Conservation (phyloP, 2,888 invertebrate species). For the Dorcus parallelipipedus region DNA sequence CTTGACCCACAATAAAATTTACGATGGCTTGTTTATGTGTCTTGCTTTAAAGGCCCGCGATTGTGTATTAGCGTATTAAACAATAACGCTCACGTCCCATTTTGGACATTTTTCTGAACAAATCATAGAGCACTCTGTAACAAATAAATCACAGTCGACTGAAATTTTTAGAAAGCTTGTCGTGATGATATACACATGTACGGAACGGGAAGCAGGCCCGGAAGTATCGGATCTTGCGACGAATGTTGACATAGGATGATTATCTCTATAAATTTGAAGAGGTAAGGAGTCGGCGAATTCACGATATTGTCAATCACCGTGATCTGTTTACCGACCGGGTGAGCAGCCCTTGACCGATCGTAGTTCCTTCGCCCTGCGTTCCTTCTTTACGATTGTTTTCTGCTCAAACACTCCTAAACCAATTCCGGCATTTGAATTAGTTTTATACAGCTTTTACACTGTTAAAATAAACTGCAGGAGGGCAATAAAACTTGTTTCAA, state of each 20-base stretch:
- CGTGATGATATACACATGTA: too few species aligned
- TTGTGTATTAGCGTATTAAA: too few species aligned
- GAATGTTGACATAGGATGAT: conserved; percentile 42
- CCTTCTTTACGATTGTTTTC: conserved; percentile 31
- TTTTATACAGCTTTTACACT: conserved; percentile 21
- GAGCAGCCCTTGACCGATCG: conserved; percentile 34
- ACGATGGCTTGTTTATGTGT: too few species aligned
- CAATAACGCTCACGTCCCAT: too few species aligned
- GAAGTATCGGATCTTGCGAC: conserved; percentile 6
- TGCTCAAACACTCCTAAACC: conserved; percentile 27
- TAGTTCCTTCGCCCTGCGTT: conserved; percentile 14
- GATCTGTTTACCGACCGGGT: conserved; percentile 40
- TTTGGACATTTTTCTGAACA: too few species aligned
- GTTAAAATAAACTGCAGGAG: conserved; percentile 11
- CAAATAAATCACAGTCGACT: too few species aligned
- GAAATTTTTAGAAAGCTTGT: too few species aligned
- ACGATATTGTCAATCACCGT: conserved; percentile 42
- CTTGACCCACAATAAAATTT: too few species aligned
- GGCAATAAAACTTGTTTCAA: not conserved
- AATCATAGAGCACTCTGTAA: too few species aligned
- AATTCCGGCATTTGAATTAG: conserved; percentile 23
- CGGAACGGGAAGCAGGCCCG: not conserved
- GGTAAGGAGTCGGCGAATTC: conserved; percentile 30
- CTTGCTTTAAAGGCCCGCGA: too few species aligned
- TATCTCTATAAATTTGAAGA: conserved; percentile 42